Base-by-base conservation (phyloP, 2,888 invertebrate species). In the Cyclophora punctaria region DNA sequence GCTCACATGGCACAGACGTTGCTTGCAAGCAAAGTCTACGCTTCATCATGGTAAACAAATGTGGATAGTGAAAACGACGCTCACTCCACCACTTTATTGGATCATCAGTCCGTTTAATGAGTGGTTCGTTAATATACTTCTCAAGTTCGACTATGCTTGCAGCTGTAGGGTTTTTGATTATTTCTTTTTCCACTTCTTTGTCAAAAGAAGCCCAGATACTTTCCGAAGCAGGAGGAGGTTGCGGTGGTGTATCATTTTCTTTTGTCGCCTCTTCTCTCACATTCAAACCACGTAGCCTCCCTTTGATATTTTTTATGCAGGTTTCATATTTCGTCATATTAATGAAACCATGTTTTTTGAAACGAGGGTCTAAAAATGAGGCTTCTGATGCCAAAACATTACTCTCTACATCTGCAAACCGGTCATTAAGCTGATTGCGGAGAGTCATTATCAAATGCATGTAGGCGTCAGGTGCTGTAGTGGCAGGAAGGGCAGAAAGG, bases 71-170 rank as follows among this genome's bases (percentile, higher is more conserved):
- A 33, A 48, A 37, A 34, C 52, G 49, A 33, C 55, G 53, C 2
- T 58, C 58, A 42, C 55, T 5, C 60, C 60, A 58, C 55, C 60
- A 59, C 34, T 56, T 59, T 34, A 59, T 46, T 3, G 57, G 57
- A 51, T 58, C 52, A 43, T 61, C 57, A 4, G 51, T 47, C 34
- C 52, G 34, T 48, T 48, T 51, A 48, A 56, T 53, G 3, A 57
- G 40, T 45, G 56, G 56, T 37, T 54, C 52, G n/a, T 57, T 60
- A 34, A 58, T 7, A 45, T 58, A 60, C 48, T 58, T 58, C 3
- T 60, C 56, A 4, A 55, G 34, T 41, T 58, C 56, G 4, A 58
- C 48, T 35, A 58, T 60, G 43, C 49, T 48, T 4, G 57, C 56
- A 2, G 58, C 55, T 47, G 55, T 51, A 6, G 58, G 55, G 41